Base-by-base conservation (phyloP, 2,888 invertebrate species). In the Drosophila borealis region DNA sequence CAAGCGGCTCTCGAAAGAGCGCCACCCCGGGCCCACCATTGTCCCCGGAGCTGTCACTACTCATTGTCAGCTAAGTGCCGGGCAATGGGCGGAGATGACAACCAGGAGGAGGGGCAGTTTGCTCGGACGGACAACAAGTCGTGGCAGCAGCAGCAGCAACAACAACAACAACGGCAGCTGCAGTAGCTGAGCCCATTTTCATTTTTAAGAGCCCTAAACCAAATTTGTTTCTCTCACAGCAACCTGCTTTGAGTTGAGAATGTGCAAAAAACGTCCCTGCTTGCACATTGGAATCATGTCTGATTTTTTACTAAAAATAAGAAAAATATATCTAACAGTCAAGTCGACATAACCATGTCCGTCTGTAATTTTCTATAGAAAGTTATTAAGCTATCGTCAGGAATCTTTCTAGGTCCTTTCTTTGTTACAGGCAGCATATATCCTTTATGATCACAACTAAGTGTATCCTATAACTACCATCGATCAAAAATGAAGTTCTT, bases 51-150 rank as follows among this genome's bases (percentile, higher is more conserved):
- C 82, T 83, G 85, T 81, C 87, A 79, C 79, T 81, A 88, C 88
- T 85, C 88, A 88, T 84, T 88, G 83, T 84, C 83, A 73, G 75
- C 85, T 81, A 87, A 85, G 83, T 87, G 83, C 68, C 70, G 66
- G 68, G 70, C 78, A 55, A 51, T 63, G 78, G 78, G 69, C 44
- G 70, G 73, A 53, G 73, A 11, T 65, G 70, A 42, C 55, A 57
- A 36, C 41, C 33, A 48, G 19, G 14, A 21, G 46, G 29, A 37
- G 46, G 42, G 48, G 36, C 29, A 46, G 49, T 48, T 70, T 61
- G 34, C 36, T 34, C 42, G 62, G 51, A 45, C 65, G 70, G 65
- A 62, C 86, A 78, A 80, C 80, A 72, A 53, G 60, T 61, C 42
- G 48, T 33, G 64, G 61, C 64, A 44, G 51, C 60, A 39, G 36